Evolutionary conservation across 2,113 vertebrate genomes (phyloP).

Genomic region (Tenebrosternarchus preto): DNA sequence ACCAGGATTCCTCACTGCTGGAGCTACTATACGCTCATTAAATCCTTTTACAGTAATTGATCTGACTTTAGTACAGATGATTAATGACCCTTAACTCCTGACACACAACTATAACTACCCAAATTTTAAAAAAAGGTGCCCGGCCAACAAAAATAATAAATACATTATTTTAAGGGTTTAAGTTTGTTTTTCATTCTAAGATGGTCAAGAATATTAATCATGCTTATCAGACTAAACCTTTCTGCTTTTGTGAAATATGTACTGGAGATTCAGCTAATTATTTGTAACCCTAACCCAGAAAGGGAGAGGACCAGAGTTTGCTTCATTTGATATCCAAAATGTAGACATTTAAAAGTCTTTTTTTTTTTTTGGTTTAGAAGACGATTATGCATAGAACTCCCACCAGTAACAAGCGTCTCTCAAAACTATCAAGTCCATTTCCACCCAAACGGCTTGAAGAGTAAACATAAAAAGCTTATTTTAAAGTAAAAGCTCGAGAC

Average conservation of each 20-base stretch:
- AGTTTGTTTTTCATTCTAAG: background rate
- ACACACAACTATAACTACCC: constrained; percentile 14
- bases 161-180: too few species aligned
- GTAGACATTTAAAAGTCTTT: background rate
- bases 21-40: background rate
- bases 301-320: background rate
- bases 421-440: too few species aligned
- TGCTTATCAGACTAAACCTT: background rate
- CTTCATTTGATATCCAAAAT: background rate
- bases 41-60: background rate
- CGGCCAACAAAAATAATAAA: background rate
- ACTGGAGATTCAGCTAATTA: constrained; percentile 4
- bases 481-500: constrained; percentile 4
- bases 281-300: constrained; percentile 22
- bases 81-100: constrained; percentile 16
- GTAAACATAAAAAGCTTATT: background rate
- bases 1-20: background rate
- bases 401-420: too few species aligned
- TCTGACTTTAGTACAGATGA: constrained; percentile 23
- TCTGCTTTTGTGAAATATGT: background rate
- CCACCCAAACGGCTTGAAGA: background rate
- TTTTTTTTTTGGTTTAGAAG: constrained; percentile 8
- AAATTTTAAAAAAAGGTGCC: constrained; percentile 15
- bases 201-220: constrained; percentile 21
- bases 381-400: background rate